A percentile compares a stretch with the other conserved stretches of the same genome.
Evolutionary conservation across 2,113 vertebrate species (phyloP).

Genomic region (Acinonyx jubatus): DNA sequence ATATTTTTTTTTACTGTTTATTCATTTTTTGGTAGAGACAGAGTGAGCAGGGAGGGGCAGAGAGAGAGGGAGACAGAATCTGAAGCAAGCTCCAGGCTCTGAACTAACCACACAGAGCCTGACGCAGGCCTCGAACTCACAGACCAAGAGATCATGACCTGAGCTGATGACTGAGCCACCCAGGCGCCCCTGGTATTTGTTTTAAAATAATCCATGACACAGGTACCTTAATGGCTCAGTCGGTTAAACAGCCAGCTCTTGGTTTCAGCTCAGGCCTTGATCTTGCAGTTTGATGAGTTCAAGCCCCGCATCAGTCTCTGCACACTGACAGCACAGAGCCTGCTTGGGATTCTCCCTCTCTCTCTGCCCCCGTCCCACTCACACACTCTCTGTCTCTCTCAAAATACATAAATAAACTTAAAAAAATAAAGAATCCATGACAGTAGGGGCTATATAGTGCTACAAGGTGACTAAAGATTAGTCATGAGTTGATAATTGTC

Average conservation of each 20-base stretch:
- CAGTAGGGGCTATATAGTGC: not conserved
- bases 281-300: not conserved
- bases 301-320: not conserved
- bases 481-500: not conserved
- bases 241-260: not conserved
- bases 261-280: not conserved
- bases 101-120: no score
- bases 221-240: not conserved
- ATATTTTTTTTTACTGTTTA: no score
- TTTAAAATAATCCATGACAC: slow-evolving; percentile 1
- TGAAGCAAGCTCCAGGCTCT: no score
- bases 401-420: not conserved
- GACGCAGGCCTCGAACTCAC: no score
- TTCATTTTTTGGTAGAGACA: no score
- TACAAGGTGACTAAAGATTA: not conserved
- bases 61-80: no score
- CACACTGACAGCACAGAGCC: not conserved
- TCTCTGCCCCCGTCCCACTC: not conserved
- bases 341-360: not conserved
- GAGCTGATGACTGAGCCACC: no score
- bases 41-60: no score
- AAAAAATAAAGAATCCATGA: not conserved
- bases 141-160: no score
- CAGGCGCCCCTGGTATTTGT: not conserved
- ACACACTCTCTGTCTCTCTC: not conserved